Base-by-base conservation (phyloP, 2,797 vertebrate species). In the Nyctibius grandis region DNA sequence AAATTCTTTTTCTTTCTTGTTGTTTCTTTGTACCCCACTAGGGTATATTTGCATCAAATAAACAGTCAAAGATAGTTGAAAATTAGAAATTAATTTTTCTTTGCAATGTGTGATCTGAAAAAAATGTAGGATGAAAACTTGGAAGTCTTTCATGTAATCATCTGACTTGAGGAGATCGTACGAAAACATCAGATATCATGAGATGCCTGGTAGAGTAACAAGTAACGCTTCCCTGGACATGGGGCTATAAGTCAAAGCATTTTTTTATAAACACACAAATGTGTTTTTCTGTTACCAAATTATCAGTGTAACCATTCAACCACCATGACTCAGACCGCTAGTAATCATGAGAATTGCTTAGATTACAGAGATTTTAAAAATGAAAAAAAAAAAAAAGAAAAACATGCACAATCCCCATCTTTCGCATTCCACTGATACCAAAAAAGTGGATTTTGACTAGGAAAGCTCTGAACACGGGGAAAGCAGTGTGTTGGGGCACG, bases 401-500 rank as follows among this genome's bases (percentile, higher is more conserved):
- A 40, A 4, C 48, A 40, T 0, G 8, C 9, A 25, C 12, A 6
- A 8, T 5, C 9, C 25, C 28, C 12, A 40, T 29, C 40, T 15
- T 42, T 1, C 28, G 51, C 34, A 8, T 11, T 9, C 22, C 42
- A 11, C 1, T 2, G 6, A 45, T 6, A 16, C 1, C 0, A 1
- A 11, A 26, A 15, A 45, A 23, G 29, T 2, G 11, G 28, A 23
- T 51, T 87, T 89, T 75, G 53, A 12, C 29, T 4, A 40, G 47
- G 31, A 38, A 61, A 59, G 22, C 22, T 33, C 14, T 11, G 14
- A 57, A 6, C 11, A 8, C 7, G 6, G 15, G 12, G 20, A 15
- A 28, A 7, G 8, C 1, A 2, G 3, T 6, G 23, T 0, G 5
- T 1, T 29, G 12, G 11, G 33, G 19, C 29, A 11, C 2, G 4